Evolutionary conservation across 2,113 vertebrate species (phyloP), one percentile per base, ranked within the genome.

Genomic region (Malaclemys terrapin): DNA sequence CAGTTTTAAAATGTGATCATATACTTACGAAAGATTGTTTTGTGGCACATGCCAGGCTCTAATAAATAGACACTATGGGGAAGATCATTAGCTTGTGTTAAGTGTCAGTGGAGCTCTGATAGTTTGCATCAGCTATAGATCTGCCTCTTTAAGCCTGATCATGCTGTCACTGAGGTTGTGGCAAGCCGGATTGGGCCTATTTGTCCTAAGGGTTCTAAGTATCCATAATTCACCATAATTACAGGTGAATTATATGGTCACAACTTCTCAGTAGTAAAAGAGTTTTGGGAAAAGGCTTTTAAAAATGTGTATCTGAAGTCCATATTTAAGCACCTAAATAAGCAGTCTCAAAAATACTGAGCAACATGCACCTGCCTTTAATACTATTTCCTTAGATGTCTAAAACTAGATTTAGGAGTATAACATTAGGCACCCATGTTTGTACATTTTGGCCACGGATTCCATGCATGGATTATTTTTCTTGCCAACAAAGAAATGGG

Each of bases 381-480:
- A 86, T 54, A 45, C n/a, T 49, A 85, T 85, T 79, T 38, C 54
- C 89, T 93, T 95, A 94, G 90, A 86, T 92, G 93, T 31, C 82
- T 53, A 95, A 96, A 94, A 76, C 89, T 78, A 84, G 75, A 85
- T 52, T 38, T 93, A 87, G 85, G 31, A 38, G 56, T 87, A 76
- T 27, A 82, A 14, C 78, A n/a, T 54, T 81, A 90, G 53, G 95
- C 84, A 86, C 88, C 31, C 89, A 91, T 92, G 89, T 87, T 85
- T 89, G 89, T 52, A 78, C 86, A 92, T 91, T 87, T 84, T 96
- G 93, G 79, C 93, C 86, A 31, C 81, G 82, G 53, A 87, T 95
- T 95, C 83, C 53, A 88, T 81, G 80, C 93, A 93, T 96, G 95
- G 92, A 90, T 93, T 95, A 95, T 95, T 95, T 97, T 95, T 75